Percentiles rank a stretch among this genome's conserved stretches.
These are phyloP conservation scores for Polietes domitor DNA, from an alignment of 2,888 invertebrate species.

Conservation along the genomic window DNA sequence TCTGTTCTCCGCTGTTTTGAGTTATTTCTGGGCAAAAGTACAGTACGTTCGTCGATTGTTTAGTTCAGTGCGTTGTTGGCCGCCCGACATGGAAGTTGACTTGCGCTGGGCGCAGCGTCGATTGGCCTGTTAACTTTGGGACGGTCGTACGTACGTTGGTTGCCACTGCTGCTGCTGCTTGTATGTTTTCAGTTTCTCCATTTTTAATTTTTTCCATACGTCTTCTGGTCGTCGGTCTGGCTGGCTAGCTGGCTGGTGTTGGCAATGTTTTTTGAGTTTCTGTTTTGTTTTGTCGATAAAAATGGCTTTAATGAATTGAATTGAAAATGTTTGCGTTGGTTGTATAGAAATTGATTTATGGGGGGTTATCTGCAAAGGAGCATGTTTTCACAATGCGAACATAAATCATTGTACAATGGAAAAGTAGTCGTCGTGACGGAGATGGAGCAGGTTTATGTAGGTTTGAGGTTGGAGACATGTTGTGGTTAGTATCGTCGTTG, in stretches of 20 bases:
- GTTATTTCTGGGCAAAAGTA: conserved; percentile 55
- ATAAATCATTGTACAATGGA: conserved; percentile 16
- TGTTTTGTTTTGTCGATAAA: conserved; percentile 33
- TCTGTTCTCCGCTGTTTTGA: conserved; percentile 25
- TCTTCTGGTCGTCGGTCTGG: conserved; percentile 28
- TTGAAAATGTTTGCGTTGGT: conserved; percentile 21
- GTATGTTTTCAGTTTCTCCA: conserved; percentile 47
- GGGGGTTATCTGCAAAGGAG: conserved; percentile 12
- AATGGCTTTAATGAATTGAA: conserved; percentile 61
- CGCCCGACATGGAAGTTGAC: conserved; percentile 52
- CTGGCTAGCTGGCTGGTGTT: background rate
- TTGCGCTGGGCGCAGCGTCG: conserved; percentile 42
- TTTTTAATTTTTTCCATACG: conserved; percentile 52
- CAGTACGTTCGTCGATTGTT: conserved; percentile 65
- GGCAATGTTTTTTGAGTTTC: background rate
- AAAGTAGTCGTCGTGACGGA: background rate
- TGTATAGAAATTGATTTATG: conserved; percentile 28
- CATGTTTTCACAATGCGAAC: conserved; percentile 20
- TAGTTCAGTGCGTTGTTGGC: conserved; percentile 61
- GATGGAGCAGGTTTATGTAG: background rate
- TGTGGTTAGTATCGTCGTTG: background rate
- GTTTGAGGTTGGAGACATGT: background rate
- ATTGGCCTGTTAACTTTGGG: conserved; percentile 38
- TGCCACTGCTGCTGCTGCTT: background rate
- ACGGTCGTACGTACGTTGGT: background rate